Percentiles rank a stretch among this genome's conserved stretches.
Conservation (phyloP, 2,888 invertebrate species). For the Spodoptera exigua region DNA sequence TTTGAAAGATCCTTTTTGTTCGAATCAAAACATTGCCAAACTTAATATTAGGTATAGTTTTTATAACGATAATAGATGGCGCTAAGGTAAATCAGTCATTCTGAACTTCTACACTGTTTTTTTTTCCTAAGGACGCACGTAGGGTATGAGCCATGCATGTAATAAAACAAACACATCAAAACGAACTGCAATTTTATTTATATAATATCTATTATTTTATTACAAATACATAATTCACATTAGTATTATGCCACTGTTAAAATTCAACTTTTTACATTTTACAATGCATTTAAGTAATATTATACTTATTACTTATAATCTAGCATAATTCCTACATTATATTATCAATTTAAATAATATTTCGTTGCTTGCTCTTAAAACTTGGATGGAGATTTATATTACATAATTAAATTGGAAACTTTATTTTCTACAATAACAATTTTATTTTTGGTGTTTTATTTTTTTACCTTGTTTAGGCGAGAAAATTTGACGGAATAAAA, state of each 20-base stretch:
- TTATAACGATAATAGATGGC: too few relatives aligned
- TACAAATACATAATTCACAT: slow-evolving; percentile 53
- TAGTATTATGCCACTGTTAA: slow-evolving; percentile 52
- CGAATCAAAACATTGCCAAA: too few relatives aligned
- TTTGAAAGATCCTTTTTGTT: too few relatives aligned
- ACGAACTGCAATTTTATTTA: slow-evolving; percentile 48
- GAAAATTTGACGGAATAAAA: too few relatives aligned
- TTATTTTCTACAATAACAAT: too few relatives aligned
- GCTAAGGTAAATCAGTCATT: too few relatives aligned
- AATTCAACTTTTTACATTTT: slow-evolving; percentile 37
- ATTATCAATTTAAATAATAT: neutral
- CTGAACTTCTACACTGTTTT: too few relatives aligned
- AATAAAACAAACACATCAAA: slow-evolving; percentile 32
- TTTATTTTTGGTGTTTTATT: too few relatives aligned
- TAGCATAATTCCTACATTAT: slow-evolving; percentile 29
- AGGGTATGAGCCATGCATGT: too few relatives aligned
- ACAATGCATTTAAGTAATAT: slow-evolving; percentile 48
- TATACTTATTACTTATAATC: slow-evolving; percentile 11
- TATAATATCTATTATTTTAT: slow-evolving; percentile 52
- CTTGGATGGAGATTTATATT: slow-evolving; percentile 43
- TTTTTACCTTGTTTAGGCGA: too few relatives aligned
- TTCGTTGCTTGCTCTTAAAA: slow-evolving; percentile 55
- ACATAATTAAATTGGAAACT: neutral
- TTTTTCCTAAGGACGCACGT: too few relatives aligned
- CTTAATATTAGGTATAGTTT: too few relatives aligned